A percentile compares a stretch with the other conserved stretches of the same genome.
Conservation (phyloP, 1,140 invertebrate species). For the Rhagoletis pomonella region DNA sequence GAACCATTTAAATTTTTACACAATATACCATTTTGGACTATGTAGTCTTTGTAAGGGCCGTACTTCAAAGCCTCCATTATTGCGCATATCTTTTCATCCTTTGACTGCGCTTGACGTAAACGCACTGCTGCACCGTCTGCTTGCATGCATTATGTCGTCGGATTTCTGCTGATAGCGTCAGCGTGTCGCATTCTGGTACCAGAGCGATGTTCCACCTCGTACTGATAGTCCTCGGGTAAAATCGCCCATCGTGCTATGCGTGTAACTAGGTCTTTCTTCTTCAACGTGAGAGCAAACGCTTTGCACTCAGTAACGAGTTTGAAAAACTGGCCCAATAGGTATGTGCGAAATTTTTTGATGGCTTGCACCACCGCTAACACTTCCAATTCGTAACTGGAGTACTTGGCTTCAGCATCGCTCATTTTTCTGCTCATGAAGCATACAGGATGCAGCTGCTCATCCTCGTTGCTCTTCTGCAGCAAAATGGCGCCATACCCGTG, state of each 20-base stretch:
- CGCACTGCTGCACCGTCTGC: no score
- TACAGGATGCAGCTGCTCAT: slow-evolving; percentile 74
- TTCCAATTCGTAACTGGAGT: slow-evolving; percentile 63
- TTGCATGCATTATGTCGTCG: not conserved
- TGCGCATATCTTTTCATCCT: no score
- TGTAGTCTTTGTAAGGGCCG: no score
- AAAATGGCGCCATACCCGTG: slow-evolving; percentile 64
- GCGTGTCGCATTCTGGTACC: slow-evolving; percentile 46
- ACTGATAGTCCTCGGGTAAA: slow-evolving; percentile 61
- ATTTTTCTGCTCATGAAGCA: slow-evolving; percentile 57
- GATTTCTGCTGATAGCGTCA: slow-evolving; percentile 21
- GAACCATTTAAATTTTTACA: not conserved
- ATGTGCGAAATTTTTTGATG: slow-evolving; percentile 62
- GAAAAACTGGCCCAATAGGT: slow-evolving; percentile 50
- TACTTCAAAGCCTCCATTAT: no score
- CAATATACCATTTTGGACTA: not conserved
- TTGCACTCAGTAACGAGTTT: slow-evolving; percentile 62
- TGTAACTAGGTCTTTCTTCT: slow-evolving; percentile 61
- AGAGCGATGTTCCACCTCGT: slow-evolving; percentile 59
- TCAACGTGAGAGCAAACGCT: slow-evolving; percentile 63
- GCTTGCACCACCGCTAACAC: slow-evolving; percentile 63
- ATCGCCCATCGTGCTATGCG: slow-evolving; percentile 63
- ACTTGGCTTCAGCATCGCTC: slow-evolving; percentile 64
- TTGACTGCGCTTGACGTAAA: no score
- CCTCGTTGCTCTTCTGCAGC: slow-evolving; percentile 62